Base-by-base conservation (phyloP, 2,888 invertebrate genomes). In the Chrysodeixis includens region DNA sequence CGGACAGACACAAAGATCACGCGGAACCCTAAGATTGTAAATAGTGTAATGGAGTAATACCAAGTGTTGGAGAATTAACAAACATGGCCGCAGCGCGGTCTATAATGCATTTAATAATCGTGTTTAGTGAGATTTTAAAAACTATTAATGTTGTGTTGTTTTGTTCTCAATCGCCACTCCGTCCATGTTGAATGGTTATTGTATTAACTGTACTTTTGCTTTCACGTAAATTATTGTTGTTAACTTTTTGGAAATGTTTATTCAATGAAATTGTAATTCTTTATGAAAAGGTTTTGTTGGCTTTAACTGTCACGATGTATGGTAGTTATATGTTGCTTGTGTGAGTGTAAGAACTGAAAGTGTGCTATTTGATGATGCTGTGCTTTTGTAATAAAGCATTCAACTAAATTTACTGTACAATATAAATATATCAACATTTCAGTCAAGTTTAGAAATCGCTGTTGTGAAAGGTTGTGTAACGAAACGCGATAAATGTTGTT, bases 101-200 rank as follows among this genome's bases (percentile, higher is more conserved):
- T 82, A 82, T 85, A 86, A 86, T 92, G 92, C 92, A 92, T 92
- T 92, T 92, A 92, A 85, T 81, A 74, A 84, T 83, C 76, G 80
- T 83, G 70, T 81, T 79, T 87, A 89, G 87, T 90, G 88, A 90
- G 89, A 89, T 84, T 85, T 81, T 78, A 78, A 75, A 26, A 78
- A 71, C 61, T 71, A 78, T 80, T 74, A 79, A 81, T 77, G n/a
- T 72, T 69, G 75, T 77, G 77, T 78, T 77, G 66, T 76, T 74
- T 74, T 81, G 81, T 81, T 82, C 69, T 81, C 80, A 78, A 82
- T 82, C 78, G 84, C 82, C 83, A 80, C 84, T 90, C 89, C 88
- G 89, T 90, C 90, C 90, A 88, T 69, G 57, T 62, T 58, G 54
- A 77, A 71, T 79, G 71, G 65, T 78, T 75, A 69, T 69, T 60